Percentiles rank a stretch among this genome's conserved stretches.
These are phyloP conservation scores for Punctoribates punctum DNA, from an alignment of 2,888 invertebrate genomes.

Conservation along the genomic window DNA sequence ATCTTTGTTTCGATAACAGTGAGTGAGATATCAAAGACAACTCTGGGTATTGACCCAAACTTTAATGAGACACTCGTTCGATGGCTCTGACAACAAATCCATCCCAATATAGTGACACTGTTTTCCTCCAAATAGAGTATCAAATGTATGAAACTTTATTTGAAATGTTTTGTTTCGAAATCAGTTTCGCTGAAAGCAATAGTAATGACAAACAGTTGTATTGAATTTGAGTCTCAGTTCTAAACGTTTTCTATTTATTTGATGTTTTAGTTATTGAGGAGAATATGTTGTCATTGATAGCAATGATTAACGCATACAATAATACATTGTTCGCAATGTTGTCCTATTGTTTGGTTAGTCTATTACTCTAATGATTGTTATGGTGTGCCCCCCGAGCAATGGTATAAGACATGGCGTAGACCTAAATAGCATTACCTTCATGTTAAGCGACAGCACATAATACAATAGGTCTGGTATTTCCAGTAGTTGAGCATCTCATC, in stretches of 20 bases:
- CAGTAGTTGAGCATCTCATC: slow-evolving; percentile 17
- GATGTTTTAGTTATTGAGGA: background rate
- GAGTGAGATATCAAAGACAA: background rate
- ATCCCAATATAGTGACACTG: background rate
- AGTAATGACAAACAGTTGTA: no score
- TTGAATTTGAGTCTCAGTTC: background rate
- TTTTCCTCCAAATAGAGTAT: no score
- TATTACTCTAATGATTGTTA: slow-evolving; percentile 6
- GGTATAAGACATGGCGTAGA: background rate
- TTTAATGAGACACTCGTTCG: background rate
- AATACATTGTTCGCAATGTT: background rate
- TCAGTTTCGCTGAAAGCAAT: no score
- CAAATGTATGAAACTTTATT: no score
- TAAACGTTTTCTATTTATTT: background rate
- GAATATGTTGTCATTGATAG: slow-evolving; percentile 9
- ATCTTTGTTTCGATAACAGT: slow-evolving; percentile 11
- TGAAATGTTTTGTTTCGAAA: no score
- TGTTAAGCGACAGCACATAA: background rate
- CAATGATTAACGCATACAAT: slow-evolving; percentile 12
- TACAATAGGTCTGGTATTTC: slow-evolving; percentile 4
- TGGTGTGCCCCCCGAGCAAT: background rate
- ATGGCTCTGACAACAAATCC: slow-evolving; percentile 18
- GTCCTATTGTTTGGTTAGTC: slow-evolving; percentile 23
- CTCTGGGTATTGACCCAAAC: slow-evolving; percentile 24
- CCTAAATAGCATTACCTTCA: slow-evolving; percentile 23